Evolutionary conservation across 1,140 invertebrate species (phyloP), one percentile per base, ranked within the genome.

Genomic region (Bombus sylvicola): DNA sequence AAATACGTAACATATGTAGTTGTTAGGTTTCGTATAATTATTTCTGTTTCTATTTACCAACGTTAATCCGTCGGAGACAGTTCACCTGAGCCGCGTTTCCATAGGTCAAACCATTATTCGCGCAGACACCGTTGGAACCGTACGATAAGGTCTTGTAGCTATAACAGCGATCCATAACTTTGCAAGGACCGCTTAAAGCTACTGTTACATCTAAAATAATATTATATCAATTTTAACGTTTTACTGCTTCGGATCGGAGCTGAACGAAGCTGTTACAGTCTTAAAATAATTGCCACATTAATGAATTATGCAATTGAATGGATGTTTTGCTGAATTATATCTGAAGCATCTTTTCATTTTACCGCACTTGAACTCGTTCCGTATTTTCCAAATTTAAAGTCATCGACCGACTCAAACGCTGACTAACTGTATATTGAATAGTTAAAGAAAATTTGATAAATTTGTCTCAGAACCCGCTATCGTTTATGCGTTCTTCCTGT

Each of bases 81-180:
- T 89, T 88, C 41, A 93, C 81, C 41, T 91, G 88, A 22, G 77
- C 90, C 15, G 88, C 85, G 83, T 91, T 93, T 47, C 77, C 74
- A 87, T 94, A 94, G 6, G 92, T 94, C 68, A 86, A 85, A 1
- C 92, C 93, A 13, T 93, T 94, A 75, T 66, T 92, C 2, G 87
- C 91, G 83, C 91, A 94, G 15, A 92, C 90, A 43, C 90, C 86
- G 69, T 88, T 90, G n/a, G 75, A n/a, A 13, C 74, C 86, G 41
- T 80, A 89, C 15, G n/a, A 43, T 28, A 75, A 43, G 57, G 73
- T 80, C 15, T 74, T 69, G 9, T 84, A 37, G 12, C 77, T 66
- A 28, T 75, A 53, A 69, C 87, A 87, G 22, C 53, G 15, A n/a
- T 89, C 83, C 18, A 68, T 31, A 37, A 78, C 57, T 15, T 41